Base-by-base conservation (phyloP, 2,113 vertebrate species). In the Grallaria varia region DNA sequence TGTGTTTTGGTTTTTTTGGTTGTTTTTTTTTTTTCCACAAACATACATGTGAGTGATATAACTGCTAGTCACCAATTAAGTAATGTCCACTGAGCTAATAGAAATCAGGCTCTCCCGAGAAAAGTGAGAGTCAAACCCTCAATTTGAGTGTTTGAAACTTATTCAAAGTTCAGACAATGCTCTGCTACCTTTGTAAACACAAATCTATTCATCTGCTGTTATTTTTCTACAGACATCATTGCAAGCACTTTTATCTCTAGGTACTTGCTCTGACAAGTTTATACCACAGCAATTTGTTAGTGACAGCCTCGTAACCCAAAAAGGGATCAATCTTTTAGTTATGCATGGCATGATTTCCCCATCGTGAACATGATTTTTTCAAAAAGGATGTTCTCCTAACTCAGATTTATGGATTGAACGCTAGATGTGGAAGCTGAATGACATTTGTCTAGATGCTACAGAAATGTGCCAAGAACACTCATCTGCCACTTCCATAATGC, bases 371-470 rank as follows among this genome's bases (percentile, higher is more conserved):
- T 2, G 2, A 42, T 79, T 87, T 31, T 76, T 87, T 23, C 20
- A 27, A 68, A 87, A 56, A n/a, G 87, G 9, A 42, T 49, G 45
- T 74, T 90, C 84, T 84, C 73, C 39, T 95, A 93, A 85, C 45
- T 20, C 62, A 79, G 81, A 87, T 92, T 93, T 94, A 93, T 17
- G 25, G 49, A 23, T 11, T 85, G 30, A 80, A 91, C 63, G 31
- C 50, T 86, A n/a, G 39, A 89, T 60, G 63, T 67, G 67, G 59
- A 87, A 74, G 52, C 28, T 90, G 75, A 93, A 82, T 82, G 47
- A 80, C 60, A 95, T 55, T 78, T 95, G 28, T 85, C 62, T 66
- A 45, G 42, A 68, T 93, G 77, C 76, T 59, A 90, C 78, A 96
- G 47, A 72, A 90, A 81, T 3, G 3, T 96, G 39, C 35, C 82